phyloP scores from a whole-genome alignment of 2,797 vertebrate species.

The Epinephelus awoara region DNA sequence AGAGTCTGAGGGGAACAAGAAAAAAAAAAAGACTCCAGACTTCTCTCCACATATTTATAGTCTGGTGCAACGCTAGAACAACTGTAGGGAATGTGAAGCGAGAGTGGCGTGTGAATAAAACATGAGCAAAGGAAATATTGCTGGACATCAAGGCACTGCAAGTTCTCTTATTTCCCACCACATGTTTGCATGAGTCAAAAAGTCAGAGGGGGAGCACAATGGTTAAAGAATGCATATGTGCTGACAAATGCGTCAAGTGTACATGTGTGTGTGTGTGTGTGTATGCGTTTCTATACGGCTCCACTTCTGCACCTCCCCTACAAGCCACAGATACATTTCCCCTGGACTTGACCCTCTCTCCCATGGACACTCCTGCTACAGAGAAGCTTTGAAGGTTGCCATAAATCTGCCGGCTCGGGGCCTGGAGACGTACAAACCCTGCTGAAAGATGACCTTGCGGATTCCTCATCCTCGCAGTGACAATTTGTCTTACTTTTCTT shows the following conservation, averaged over 20 bases:
- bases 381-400: constrained; percentile 62
- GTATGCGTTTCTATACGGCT: constrained; percentile 20
- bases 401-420: constrained; percentile 71
- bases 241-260: constrained; percentile 1
- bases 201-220: background rate
- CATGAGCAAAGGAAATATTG: constrained; percentile 7
- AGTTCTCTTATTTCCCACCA: background rate
- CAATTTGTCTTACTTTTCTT: constrained; percentile 18
- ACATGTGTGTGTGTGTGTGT: constrained; percentile 11
- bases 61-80: background rate
- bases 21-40: background rate
- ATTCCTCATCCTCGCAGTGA: constrained; percentile 36
- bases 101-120: constrained; percentile 5
- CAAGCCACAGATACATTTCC: constrained; percentile 38
- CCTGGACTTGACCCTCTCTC: constrained; percentile 50
- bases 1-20: background rate
- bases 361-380: constrained; percentile 36
- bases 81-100: background rate
- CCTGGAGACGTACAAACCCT: constrained; percentile 23
- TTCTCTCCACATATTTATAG: constrained; percentile 8
- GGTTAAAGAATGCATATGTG: constrained; percentile 4
- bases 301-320: constrained; percentile 12
- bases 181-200: constrained; percentile 4
- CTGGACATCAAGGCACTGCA: background rate
- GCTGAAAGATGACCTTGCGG: constrained; percentile 59